Conservation (phyloP, 2,797 vertebrate genomes). For the Rhabdophis nuchalis region DNA sequence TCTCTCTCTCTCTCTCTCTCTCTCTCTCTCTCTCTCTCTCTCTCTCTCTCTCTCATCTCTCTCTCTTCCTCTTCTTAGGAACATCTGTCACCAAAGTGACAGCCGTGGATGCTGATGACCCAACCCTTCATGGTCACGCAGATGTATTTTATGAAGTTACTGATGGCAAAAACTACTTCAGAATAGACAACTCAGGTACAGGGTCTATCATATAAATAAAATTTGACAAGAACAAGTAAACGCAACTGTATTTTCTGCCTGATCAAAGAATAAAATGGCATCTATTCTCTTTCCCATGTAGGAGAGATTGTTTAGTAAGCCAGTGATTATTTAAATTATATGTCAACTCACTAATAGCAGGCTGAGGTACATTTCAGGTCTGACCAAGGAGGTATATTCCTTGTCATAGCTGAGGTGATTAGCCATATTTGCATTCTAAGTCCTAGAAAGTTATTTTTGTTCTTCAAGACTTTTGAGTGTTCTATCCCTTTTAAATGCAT, state of each 20-base stretch:
- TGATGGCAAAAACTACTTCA: slow-evolving; percentile 64
- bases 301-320: background rate
- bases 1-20: too few relatives aligned
- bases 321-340: background rate
- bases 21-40: too few relatives aligned
- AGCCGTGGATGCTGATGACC: slow-evolving; percentile 76
- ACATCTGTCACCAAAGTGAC: slow-evolving; percentile 71
- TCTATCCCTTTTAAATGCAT: background rate
- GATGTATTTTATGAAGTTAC: slow-evolving; percentile 69
- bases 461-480: background rate
- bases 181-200: slow-evolving; percentile 62
- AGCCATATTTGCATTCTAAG: background rate
- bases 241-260: background rate
- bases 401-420: background rate
- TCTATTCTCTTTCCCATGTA: background rate
- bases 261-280: background rate
- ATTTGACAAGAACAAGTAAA: background rate
- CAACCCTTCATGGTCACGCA: slow-evolving; percentile 71
- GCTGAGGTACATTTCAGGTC: background rate
- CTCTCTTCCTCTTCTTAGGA: slow-evolving; percentile 57
- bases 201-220: background rate
- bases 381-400: background rate
- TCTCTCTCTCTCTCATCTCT: too few relatives aligned
- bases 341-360: background rate
- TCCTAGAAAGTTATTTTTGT: background rate